Percentiles rank a stretch among this genome's conserved stretches.
Conservation (phyloP, 2,113 vertebrate species). For the Nycticorax nycticorax region DNA sequence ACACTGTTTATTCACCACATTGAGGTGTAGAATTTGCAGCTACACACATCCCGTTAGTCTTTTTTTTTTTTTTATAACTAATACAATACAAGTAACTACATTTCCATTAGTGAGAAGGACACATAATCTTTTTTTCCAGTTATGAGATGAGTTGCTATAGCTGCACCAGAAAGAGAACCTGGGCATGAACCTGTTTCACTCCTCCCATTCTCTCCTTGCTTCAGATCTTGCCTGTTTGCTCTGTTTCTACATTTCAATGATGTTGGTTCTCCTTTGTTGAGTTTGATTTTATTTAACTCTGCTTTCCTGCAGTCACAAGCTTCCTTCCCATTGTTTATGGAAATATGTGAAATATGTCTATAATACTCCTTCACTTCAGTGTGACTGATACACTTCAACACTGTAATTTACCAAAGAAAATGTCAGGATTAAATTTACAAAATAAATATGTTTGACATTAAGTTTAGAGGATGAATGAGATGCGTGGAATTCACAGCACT, state of each 20-base stretch:
- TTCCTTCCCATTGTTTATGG: neutral
- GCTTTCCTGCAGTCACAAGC: neutral
- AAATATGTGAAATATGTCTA: neutral
- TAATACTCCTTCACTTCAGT: neutral
- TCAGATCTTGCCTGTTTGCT: neutral
- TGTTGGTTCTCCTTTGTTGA: neutral
- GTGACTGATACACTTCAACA: neutral
- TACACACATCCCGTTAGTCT: neutral
- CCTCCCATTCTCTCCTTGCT: neutral
- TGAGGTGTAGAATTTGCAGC: neutral
- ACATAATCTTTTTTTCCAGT: neutral
- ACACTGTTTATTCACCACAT: neutral
- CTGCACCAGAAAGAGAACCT: neutral
- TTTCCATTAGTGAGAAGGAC: neutral
- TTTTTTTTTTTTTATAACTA: neutral
- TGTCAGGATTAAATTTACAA: neutral
- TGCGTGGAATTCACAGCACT: neutral
- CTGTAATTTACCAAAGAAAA: neutral
- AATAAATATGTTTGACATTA: conserved; percentile 18
- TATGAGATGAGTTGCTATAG: neutral
- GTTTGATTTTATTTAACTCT: neutral
- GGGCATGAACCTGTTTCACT: neutral
- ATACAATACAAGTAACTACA: neutral
- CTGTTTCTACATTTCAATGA: neutral
- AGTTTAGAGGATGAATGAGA: neutral